phyloP scores from a whole-genome alignment of 92 coral and sea anemone species.

The Palythoa grandis region DNA sequence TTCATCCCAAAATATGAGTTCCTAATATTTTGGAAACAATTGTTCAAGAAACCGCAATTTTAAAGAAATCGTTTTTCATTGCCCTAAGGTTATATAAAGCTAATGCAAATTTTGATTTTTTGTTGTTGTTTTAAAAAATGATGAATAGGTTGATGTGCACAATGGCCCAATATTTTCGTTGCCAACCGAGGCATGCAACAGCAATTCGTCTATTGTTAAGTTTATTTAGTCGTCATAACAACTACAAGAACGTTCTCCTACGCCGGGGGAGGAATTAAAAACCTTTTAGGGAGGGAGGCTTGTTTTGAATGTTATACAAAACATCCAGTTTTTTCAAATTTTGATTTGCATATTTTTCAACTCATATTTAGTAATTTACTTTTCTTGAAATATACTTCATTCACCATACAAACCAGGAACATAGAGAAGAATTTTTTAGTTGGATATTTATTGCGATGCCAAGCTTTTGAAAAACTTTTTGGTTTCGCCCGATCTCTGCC shows the following conservation, averaged over 20 bases:
- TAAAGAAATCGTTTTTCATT: neutral
- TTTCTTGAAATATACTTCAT: too few relatives aligned
- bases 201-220: conserved; percentile 13
- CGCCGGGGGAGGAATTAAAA: neutral
- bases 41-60: too few relatives aligned
- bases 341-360: neutral
- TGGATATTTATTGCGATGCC: too few relatives aligned
- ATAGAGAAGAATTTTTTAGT: too few relatives aligned
- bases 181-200: conserved; percentile 43
- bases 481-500: too few relatives aligned
- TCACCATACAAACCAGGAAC: too few relatives aligned
- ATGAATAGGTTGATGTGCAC: neutral
- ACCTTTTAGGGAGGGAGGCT: neutral
- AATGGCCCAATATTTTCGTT: neutral
- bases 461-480: too few relatives aligned
- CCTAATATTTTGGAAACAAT: too few relatives aligned
- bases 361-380: too few relatives aligned
- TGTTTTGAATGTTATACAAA: neutral
- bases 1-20: too few relatives aligned
- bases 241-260: neutral
- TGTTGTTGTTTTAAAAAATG: neutral
- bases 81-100: neutral
- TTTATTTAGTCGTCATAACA: conserved; percentile 36
- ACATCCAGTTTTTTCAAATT: neutral
- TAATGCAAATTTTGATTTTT: neutral